These are phyloP conservation scores for Sebastes dallii DNA, from an alignment of 2,797 vertebrate species.

Conservation along the genomic window DNA sequence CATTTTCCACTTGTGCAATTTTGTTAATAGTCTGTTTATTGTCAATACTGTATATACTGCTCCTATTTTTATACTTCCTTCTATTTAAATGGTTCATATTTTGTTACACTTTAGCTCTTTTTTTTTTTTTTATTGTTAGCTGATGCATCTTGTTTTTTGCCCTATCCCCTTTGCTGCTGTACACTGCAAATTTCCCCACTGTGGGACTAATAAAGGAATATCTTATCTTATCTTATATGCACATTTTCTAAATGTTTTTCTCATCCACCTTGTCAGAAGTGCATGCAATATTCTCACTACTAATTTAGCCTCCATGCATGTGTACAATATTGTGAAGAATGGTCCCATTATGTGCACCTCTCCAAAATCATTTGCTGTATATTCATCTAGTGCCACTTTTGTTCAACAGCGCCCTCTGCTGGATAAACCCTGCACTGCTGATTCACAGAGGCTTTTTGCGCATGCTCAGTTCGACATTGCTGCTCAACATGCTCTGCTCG, in stretches of 20 bases:
- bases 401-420: conserved; percentile 32
- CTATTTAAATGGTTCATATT: too few species aligned
- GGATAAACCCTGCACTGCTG: neutral
- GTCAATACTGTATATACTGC: too few species aligned
- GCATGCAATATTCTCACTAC: neutral
- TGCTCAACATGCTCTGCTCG: neutral
- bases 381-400: neutral
- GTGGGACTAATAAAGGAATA: too few species aligned
- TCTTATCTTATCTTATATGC: too few species aligned
- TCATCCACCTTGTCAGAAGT: neutral
- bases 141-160: too few species aligned
- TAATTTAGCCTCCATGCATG: neutral
- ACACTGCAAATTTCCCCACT: too few species aligned
- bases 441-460: neutral
- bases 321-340: neutral
- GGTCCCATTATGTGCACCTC: neutral
- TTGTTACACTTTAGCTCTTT: too few species aligned
- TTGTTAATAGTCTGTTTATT: too few species aligned
- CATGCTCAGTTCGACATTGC: conserved; percentile 21
- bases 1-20: too few species aligned
- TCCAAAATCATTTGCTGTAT: neutral
- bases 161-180: too few species aligned
- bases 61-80: too few species aligned
- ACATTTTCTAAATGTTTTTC: neutral
- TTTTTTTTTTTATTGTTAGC: too few species aligned